These are phyloP conservation scores for Nowickia ferox DNA, from an alignment of 2,888 invertebrate genomes.

Conservation along the genomic window DNA sequence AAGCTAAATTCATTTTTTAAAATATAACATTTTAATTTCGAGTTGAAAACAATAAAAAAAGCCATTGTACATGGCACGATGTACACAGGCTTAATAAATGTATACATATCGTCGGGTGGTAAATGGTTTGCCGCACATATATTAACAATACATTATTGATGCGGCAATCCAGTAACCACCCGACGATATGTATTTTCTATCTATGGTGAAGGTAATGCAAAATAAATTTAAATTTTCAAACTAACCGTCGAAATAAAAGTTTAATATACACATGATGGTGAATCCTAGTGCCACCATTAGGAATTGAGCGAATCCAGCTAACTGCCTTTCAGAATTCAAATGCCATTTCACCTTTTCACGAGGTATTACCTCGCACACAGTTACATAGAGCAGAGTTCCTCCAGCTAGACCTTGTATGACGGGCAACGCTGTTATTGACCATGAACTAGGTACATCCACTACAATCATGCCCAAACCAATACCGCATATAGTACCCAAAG, in stretches of 20 bases:
- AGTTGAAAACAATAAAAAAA: no score
- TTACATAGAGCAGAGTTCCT: constrained; percentile 90
- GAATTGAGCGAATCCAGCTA: constrained; percentile 87
- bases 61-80: no score
- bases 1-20: no score
- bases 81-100: no score
- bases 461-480: constrained; percentile 87
- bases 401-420: constrained; percentile 89
- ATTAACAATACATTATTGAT: no score
- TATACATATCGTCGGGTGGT: no score
- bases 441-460: constrained; percentile 84
- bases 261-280: constrained; percentile 86
- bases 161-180: no score
- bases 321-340: constrained; percentile 83
- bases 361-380: constrained; percentile 90
- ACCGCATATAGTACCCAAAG: constrained; percentile 87
- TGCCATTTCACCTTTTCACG: constrained; percentile 91
- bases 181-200: neutral
- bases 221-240: constrained; percentile 21
- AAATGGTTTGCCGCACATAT: no score
- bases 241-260: constrained; percentile 84
- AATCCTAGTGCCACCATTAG: constrained; percentile 86
- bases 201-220: neutral
- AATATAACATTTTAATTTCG: no score
- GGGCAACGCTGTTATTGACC: constrained; percentile 84